Evolutionary conservation across 2,113 vertebrate genomes (phyloP).

Genomic region (Arothron firmamentum): DNA sequence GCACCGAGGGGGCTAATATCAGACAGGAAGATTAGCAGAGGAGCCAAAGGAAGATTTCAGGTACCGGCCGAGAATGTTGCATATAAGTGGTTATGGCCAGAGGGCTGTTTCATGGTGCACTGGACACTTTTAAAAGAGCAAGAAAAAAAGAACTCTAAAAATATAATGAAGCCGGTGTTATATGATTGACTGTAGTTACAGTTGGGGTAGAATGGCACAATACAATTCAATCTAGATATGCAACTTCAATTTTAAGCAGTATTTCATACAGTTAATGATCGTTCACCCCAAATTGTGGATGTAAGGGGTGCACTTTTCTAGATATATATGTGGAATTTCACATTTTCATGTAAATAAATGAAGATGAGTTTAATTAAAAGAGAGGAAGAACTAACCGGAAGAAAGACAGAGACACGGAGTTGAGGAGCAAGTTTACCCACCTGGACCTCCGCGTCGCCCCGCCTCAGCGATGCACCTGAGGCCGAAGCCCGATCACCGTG

Average conservation of each 20-base stretch:
- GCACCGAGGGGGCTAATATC: constrained; percentile 41
- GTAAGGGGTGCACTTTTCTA: too few species aligned
- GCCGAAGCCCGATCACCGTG: constrained; percentile 69
- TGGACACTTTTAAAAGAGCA: constrained; percentile 25
- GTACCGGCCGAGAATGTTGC: constrained; percentile 25
- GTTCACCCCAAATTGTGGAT: too few species aligned
- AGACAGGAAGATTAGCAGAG: constrained; percentile 47
- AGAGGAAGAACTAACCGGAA: not conserved
- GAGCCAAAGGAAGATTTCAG: constrained; percentile 30
- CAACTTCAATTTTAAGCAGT: too few species aligned
- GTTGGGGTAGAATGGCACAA: too few species aligned
- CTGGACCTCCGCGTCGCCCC: constrained; percentile 71
- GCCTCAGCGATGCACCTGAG: constrained; percentile 73
- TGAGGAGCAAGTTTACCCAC: constrained; percentile 50
- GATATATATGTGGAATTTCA: too few species aligned
- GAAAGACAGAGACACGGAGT: not conserved
- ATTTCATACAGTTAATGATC: too few species aligned
- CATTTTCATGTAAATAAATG: not conserved
- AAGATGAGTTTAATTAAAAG: not conserved
- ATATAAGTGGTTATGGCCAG: constrained; percentile 33
- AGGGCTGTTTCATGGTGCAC: constrained; percentile 14
- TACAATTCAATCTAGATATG: too few species aligned
- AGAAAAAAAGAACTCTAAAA: not conserved
- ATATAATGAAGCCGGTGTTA: not conserved
- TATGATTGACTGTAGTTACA: too few species aligned